Percentiles rank a stretch among this genome's conserved stretches.
Conservation (phyloP, 2,797 vertebrate species). For the Petrocephalus schoutedeni region DNA sequence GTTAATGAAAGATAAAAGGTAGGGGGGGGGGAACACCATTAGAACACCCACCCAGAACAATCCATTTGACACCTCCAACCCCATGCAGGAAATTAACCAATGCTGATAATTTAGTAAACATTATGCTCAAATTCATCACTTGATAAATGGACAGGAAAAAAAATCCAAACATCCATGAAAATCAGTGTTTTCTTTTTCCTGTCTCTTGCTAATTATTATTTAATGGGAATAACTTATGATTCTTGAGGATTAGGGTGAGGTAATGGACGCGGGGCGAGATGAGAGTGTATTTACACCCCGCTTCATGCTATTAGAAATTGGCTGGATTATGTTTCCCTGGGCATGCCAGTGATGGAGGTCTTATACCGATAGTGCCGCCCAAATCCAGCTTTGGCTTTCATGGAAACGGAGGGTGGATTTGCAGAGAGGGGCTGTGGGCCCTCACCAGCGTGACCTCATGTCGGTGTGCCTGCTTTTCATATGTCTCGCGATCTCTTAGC, state of each 20-base stretch:
- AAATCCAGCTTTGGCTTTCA: constrained; percentile 35
- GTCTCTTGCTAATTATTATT: constrained; percentile 66
- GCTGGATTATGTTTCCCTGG: constrained; percentile 35
- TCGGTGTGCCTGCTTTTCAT: neutral
- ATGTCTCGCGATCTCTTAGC: constrained; percentile 5
- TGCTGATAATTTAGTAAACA: constrained; percentile 66
- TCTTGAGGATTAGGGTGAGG: constrained; percentile 40
- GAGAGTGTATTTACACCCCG: neutral
- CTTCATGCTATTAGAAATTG: constrained; percentile 17
- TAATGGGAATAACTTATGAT: constrained; percentile 67
- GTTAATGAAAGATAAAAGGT: constrained; percentile 73
- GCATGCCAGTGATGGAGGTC: constrained; percentile 25
- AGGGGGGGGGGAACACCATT: constrained; percentile 49
- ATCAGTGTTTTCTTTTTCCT: constrained; percentile 65
- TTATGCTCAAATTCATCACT: constrained; percentile 59
- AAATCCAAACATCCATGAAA: constrained; percentile 62
- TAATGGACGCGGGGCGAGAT: constrained; percentile 21
- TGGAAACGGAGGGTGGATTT: constrained; percentile 21
- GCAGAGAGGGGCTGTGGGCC: neutral
- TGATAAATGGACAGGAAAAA: constrained; percentile 56
- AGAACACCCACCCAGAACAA: constrained; percentile 54
- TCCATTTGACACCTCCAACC: constrained; percentile 56
- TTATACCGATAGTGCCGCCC: constrained; percentile 32
- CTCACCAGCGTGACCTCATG: neutral
- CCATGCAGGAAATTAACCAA: constrained; percentile 54